Conservation (phyloP, 64 coral and sea anemone species). For the Stichodactyla helianthus region DNA sequence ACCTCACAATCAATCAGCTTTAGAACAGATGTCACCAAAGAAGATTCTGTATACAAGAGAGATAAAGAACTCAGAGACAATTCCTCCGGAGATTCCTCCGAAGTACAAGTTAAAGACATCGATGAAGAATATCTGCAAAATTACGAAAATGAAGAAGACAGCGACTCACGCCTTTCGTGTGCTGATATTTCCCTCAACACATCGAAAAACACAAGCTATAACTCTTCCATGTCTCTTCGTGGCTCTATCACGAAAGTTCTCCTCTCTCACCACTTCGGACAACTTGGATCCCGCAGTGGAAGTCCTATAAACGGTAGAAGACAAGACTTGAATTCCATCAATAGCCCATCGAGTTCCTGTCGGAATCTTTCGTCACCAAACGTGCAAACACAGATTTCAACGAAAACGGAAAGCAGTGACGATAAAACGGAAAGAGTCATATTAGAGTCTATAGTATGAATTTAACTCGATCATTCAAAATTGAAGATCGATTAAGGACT, state of each 20-base stretch:
- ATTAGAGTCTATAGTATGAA: no score
- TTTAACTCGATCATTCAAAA: no score
- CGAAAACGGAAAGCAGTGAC: neutral
- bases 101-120: neutral
- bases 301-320: neutral
- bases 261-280: conserved; percentile 20
- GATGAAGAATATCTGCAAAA: neutral
- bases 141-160: neutral
- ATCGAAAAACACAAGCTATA: conserved; percentile 35
- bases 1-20: neutral
- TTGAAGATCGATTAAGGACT: no score
- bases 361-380: neutral
- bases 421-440: no score
- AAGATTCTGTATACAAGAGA: neutral
- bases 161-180: neutral
- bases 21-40: neutral
- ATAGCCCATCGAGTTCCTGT: neutral
- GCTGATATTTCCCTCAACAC: neutral
- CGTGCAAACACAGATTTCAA: neutral
- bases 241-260: conserved; percentile 46
- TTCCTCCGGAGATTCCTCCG: neutral
- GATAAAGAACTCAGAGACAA: neutral
- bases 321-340: neutral
- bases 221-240: conserved; percentile 31
- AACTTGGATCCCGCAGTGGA: neutral